Conservation (phyloP, 2,113 vertebrate genomes). For the Calyptommatus sinebrachiatus region DNA sequence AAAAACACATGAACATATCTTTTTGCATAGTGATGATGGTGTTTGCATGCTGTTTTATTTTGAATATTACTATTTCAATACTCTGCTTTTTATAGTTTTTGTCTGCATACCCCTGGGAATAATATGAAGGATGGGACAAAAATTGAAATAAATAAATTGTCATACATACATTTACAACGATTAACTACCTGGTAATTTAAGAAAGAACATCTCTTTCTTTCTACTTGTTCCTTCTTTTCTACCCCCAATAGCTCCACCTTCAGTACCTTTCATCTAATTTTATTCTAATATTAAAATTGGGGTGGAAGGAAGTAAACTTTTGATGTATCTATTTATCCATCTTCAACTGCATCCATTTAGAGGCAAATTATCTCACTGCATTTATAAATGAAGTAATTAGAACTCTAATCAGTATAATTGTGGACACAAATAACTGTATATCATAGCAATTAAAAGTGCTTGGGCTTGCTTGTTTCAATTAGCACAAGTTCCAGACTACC, state of each 20-base stretch:
- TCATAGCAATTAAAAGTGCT: slow-evolving; percentile 18
- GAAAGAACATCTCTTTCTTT: not conserved
- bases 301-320: not conserved
- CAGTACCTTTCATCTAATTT: not conserved
- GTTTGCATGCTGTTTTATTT: no score
- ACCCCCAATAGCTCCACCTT: not conserved
- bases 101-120: not conserved
- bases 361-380: not conserved
- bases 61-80: no score
- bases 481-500: slow-evolving; percentile 8
- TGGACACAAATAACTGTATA: slow-evolving; percentile 25
- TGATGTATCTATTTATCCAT: slow-evolving; percentile 23
- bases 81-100: no score
- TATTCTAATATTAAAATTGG: not conserved
- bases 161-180: not conserved
- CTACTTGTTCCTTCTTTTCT: not conserved
- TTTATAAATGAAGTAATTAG: slow-evolving; percentile 11
- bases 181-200: not conserved
- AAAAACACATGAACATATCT: not conserved
- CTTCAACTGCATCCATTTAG: slow-evolving; percentile 25
- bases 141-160: not conserved
- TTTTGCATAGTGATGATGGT: no score
- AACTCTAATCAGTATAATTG: not conserved
- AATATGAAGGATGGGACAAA: not conserved
- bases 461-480: slow-evolving; percentile 25